These are phyloP conservation scores for Abramis brama DNA, from an alignment of 2,113 vertebrate species.

Conservation along the genomic window DNA sequence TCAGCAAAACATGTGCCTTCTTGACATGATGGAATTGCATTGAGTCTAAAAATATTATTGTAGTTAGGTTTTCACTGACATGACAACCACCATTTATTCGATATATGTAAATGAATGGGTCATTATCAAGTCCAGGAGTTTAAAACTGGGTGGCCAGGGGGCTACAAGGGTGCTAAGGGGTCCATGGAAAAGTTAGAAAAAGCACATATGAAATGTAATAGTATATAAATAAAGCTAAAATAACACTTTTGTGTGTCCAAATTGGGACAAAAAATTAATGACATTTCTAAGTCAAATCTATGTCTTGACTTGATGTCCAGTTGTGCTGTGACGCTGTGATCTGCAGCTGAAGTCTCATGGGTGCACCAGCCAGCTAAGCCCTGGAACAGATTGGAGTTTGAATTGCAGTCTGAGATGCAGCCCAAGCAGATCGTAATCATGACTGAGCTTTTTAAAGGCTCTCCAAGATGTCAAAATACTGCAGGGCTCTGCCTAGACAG, in stretches of 20 bases:
- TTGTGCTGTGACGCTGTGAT: background rate
- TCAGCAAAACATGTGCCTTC: background rate
- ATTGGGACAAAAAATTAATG: background rate
- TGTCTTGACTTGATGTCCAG: background rate
- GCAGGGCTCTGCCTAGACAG: background rate
- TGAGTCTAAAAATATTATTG: background rate
- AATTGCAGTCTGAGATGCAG: constrained; percentile 30
- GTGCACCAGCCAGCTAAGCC: constrained; percentile 60
- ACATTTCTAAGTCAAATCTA: background rate
- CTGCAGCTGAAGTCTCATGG: constrained; percentile 41
- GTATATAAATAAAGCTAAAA: background rate
- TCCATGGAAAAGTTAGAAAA: background rate
- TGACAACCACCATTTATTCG: background rate
- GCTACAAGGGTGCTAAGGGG: background rate
- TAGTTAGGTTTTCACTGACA: background rate
- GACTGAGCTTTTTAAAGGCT: constrained; percentile 64
- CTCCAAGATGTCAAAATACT: constrained; percentile 46
- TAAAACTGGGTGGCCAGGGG: background rate
- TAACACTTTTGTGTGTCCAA: background rate
- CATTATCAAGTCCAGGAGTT: background rate
- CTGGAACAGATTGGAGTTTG: constrained; percentile 65
- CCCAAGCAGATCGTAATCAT: constrained; percentile 55
- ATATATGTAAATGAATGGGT: background rate
- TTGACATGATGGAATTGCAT: background rate
- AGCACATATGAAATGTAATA: background rate